These are phyloP conservation scores for Platorchestia sp. DNA, from an alignment of 1,140 invertebrate genomes.

Conservation along the genomic window DNA sequence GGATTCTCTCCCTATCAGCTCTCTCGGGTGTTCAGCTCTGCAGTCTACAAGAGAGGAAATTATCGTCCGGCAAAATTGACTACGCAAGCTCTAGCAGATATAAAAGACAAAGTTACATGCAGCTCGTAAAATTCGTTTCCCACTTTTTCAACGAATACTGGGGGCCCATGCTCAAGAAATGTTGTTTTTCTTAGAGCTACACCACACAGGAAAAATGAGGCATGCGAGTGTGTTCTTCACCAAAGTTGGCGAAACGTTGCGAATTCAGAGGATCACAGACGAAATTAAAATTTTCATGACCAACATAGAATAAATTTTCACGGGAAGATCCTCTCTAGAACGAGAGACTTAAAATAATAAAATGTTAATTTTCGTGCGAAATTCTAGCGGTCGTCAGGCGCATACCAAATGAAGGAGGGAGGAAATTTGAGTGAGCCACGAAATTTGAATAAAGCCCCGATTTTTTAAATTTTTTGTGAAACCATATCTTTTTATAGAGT, in stretches of 20 bases:
- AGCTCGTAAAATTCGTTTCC: not conserved
- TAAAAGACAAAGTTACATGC: not conserved
- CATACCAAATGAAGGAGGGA: constrained; percentile 14
- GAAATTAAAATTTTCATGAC: not conserved
- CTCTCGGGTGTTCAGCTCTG: not conserved
- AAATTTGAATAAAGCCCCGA: constrained; percentile 37
- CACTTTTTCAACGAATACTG: not conserved
- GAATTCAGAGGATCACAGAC: not conserved
- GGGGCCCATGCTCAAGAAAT: not conserved
- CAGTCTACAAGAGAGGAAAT: not conserved
- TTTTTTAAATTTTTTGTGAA: constrained; percentile 16
- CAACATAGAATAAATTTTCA: not conserved
- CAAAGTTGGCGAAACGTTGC: not conserved
- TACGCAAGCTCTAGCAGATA: not conserved
- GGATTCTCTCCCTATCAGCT: not conserved
- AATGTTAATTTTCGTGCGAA: constrained; percentile 37
- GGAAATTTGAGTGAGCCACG: not conserved
- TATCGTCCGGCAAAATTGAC: not conserved
- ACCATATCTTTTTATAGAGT: not conserved
- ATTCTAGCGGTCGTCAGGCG: constrained; percentile 34
- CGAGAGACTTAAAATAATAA: constrained; percentile 25
- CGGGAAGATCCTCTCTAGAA: not conserved
- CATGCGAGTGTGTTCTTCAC: not conserved
- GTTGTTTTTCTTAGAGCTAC: not conserved
- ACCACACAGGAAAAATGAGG: not conserved